These are phyloP conservation scores for Drosophila fuyamai DNA, from an alignment of 1,140 invertebrate species.

Conservation along the genomic window DNA sequence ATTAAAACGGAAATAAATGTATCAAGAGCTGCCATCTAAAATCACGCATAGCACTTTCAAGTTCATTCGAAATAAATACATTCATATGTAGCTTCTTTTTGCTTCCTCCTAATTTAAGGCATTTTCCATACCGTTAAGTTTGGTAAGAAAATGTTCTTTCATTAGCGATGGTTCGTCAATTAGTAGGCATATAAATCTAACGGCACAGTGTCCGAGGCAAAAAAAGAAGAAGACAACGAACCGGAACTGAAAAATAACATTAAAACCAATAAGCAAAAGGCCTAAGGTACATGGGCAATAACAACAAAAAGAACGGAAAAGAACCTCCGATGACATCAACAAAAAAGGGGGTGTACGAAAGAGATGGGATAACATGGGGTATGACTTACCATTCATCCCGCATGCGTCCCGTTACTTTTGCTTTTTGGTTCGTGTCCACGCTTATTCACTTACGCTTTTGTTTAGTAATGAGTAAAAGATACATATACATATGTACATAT, in stretches of 20 bases:
- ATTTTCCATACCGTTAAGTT: constrained; percentile 72
- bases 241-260: constrained; percentile 69
- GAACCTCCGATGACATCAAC: constrained; percentile 53
- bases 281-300: constrained; percentile 7
- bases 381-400: constrained; percentile 19
- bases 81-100: neutral
- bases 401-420: constrained; percentile 47
- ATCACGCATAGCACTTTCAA: constrained; percentile 43
- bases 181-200: constrained; percentile 67
- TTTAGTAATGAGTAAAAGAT: constrained; percentile 25
- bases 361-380: neutral
- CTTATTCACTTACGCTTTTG: constrained; percentile 78
- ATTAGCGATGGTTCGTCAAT: constrained; percentile 66
- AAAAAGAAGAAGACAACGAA: constrained; percentile 32
- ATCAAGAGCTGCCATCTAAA: constrained; percentile 20
- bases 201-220: constrained; percentile 39
- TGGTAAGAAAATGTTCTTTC: constrained; percentile 65
- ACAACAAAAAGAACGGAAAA: constrained; percentile 33
- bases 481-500: too few species aligned
- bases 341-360: constrained; percentile 3
- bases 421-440: constrained; percentile 59
- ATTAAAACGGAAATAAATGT: constrained; percentile 32
- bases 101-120: constrained; percentile 2
- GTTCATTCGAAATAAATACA: constrained; percentile 34
- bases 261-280: constrained; percentile 61